Evolutionary conservation across 1,140 invertebrate genomes (phyloP), one percentile per base, ranked within the genome.

Genomic region (Asobara japonica): DNA sequence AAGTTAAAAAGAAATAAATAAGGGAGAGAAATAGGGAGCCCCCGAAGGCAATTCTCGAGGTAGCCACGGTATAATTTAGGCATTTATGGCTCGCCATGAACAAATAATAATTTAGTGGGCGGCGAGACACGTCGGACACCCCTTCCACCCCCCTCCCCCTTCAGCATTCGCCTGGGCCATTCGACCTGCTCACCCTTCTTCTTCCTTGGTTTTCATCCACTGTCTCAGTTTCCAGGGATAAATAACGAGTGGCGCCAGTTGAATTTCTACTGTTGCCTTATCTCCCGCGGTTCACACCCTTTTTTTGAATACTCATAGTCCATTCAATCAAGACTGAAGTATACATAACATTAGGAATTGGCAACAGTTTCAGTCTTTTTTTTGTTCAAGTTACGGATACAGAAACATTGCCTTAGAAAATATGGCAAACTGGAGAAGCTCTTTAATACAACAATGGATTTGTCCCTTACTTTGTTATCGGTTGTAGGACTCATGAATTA

Each of bases 81-180:
- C 81, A 77, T 84, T 84, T 84, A 84, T 81, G 80, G 82, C 80
- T 79, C 76, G 77, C 79, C 80, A 80, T 81, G 81, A 80, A 82
- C 78, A 83, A 82, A 83, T 84, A 83, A 84, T 84, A 84, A 84
- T 84, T 84, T 83, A 84, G 82, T 83, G 82, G 83, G 83, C 82
- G 82, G 83, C 77, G 79, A 51, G 74, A 71, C 72, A 48, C 61
- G 74, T 76, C 74, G 70, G 33, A 41, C 48, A 31, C 61, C 69
- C 72, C 69, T 60, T 51, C 62, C 51, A 20, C 48, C 31, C 36
- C 45, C 18, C 62, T 10, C 25, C 16, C n/a, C 7, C n/a, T n/a
- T n/a, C n/a, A n/a, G n/a, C n/a, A n/a, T 56, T n/a, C 13, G 30
- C 48, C 13, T 45, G 25, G 18, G 20, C 60, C 11, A n/a, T 36